A percentile compares a stretch with the other conserved stretches of the same genome.
Evolutionary conservation across 2,797 vertebrate species (phyloP).

Genomic region (Rachycentron canadum): DNA sequence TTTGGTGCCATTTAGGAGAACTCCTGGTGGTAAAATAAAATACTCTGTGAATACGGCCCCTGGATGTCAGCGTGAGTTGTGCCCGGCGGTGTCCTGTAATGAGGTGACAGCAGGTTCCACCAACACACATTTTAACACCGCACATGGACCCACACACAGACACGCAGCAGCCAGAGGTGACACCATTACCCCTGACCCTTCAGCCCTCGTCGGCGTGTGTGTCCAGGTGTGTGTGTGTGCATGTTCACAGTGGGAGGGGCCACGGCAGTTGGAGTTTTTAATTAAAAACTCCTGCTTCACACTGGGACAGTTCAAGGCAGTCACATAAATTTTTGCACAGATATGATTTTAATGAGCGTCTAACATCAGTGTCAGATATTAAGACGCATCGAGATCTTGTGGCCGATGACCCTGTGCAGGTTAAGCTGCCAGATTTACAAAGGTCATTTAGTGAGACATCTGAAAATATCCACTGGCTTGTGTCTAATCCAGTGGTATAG

Average conservation of each 20-base stretch:
- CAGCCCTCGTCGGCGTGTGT: slow-evolving; percentile 37
- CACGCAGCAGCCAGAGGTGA: slow-evolving; percentile 54
- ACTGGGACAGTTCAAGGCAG: slow-evolving; percentile 45
- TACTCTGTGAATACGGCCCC: slow-evolving; percentile 52
- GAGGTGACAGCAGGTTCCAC: slow-evolving; percentile 79
- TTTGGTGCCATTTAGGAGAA: slow-evolving; percentile 60
- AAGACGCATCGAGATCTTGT: slow-evolving; percentile 28
- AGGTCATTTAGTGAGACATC: slow-evolving; percentile 11
- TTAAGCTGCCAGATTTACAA: slow-evolving; percentile 39
- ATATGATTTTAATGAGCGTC: slow-evolving; percentile 65
- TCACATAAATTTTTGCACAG: slow-evolving; percentile 58
- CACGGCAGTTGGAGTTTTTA: slow-evolving; percentile 38
- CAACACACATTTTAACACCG: slow-evolving; percentile 70
- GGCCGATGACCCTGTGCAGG: slow-evolving; percentile 41
- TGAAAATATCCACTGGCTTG: not conserved
- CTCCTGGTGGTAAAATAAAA: slow-evolving; percentile 66
- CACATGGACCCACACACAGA: slow-evolving; percentile 36
- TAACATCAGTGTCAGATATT: slow-evolving; percentile 41
- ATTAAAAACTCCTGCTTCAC: slow-evolving; percentile 57
- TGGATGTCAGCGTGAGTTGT: slow-evolving; percentile 77
- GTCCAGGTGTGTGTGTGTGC: slow-evolving; percentile 35
- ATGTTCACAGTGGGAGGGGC: slow-evolving; percentile 5
- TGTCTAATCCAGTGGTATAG: not conserved
- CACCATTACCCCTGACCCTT: slow-evolving; percentile 75
- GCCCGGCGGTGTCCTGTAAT: slow-evolving; percentile 73